Percentiles rank a stretch among this genome's conserved stretches.
Conservation (phyloP, 1,140 invertebrate genomes). For the Drepana arcuata region DNA sequence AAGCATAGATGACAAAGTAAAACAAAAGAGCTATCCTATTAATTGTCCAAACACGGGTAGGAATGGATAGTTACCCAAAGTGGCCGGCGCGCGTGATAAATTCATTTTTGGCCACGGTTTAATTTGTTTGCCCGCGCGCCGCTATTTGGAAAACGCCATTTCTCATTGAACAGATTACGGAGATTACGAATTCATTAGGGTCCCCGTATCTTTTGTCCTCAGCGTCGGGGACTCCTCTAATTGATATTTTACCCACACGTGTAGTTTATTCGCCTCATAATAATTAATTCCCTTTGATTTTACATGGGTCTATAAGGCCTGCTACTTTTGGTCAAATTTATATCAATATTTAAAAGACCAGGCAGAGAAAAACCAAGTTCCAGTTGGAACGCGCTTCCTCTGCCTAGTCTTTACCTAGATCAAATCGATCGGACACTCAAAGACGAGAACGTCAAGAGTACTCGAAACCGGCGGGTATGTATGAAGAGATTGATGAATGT, state of each 20-base stretch:
- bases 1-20: slow-evolving; percentile 7
- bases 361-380: too few relatives aligned
- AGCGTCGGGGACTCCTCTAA: slow-evolving; percentile 31
- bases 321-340: too few relatives aligned
- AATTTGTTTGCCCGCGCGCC: slow-evolving; percentile 58
- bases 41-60: slow-evolving; percentile 30
- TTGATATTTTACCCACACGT: slow-evolving; percentile 53
- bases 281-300: too few relatives aligned
- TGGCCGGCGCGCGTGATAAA: slow-evolving; percentile 51
- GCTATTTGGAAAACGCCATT: slow-evolving; percentile 62
- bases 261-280: slow-evolving; percentile 27
- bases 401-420: too few relatives aligned
- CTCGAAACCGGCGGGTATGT: too few relatives aligned
- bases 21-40: slow-evolving; percentile 11
- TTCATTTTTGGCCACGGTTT: slow-evolving; percentile 67
- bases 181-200: slow-evolving; percentile 70
- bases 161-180: slow-evolving; percentile 68
- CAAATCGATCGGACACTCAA: too few relatives aligned
- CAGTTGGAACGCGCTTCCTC: too few relatives aligned
- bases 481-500: too few relatives aligned
- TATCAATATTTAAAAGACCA: too few relatives aligned
- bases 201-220: slow-evolving; percentile 52
- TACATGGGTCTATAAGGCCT: too few relatives aligned
- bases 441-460: too few relatives aligned
- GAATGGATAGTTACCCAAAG: slow-evolving; percentile 42